phyloP scores from a whole-genome alignment of 2,888 invertebrate genomes.

The Notocelia uddmanniana region DNA sequence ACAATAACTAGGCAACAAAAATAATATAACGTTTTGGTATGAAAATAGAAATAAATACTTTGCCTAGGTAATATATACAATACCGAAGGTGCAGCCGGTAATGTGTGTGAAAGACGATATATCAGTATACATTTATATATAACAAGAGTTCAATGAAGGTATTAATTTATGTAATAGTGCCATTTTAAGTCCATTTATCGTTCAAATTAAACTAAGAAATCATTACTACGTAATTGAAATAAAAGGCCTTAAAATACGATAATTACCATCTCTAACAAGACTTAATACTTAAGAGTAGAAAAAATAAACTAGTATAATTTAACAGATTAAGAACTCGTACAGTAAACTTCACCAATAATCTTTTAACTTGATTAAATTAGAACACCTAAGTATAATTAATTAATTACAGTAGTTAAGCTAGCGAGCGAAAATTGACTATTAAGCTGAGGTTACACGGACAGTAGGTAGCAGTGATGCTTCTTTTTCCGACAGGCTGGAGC shows the following conservation, averaged over 20 bases:
- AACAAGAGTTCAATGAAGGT: not conserved
- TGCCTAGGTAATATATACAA: too few species aligned
- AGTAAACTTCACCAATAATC: conserved; percentile 22
- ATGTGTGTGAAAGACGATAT: not conserved
- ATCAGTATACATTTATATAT: not conserved
- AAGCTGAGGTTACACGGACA: conserved; percentile 52
- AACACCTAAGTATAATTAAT: conserved; percentile 2
- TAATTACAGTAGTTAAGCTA: conserved; percentile 45
- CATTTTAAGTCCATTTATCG: conserved; percentile 11
- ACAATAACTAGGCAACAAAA: too few species aligned
- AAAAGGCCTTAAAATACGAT: not conserved
- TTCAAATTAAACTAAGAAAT: not conserved
- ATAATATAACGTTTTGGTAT: too few species aligned
- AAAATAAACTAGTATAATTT: conserved; percentile 32
- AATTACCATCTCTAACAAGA: conserved; percentile 21
- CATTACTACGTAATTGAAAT: not conserved
- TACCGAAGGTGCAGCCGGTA: too few species aligned
- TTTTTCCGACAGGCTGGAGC: not conserved
- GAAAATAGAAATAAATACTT: too few species aligned
- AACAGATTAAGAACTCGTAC: conserved; percentile 28
- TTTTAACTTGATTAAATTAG: conserved; percentile 20
- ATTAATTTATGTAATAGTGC: conserved; percentile 26
- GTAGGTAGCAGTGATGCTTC: not conserved
- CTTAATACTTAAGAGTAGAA: conserved; percentile 27
- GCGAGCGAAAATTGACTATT: conserved; percentile 53